A percentile compares a stretch with the other conserved stretches of the same genome.
Evolutionary conservation across 1,140 invertebrate genomes (phyloP).

Genomic region (Drosophila tropicalis): DNA sequence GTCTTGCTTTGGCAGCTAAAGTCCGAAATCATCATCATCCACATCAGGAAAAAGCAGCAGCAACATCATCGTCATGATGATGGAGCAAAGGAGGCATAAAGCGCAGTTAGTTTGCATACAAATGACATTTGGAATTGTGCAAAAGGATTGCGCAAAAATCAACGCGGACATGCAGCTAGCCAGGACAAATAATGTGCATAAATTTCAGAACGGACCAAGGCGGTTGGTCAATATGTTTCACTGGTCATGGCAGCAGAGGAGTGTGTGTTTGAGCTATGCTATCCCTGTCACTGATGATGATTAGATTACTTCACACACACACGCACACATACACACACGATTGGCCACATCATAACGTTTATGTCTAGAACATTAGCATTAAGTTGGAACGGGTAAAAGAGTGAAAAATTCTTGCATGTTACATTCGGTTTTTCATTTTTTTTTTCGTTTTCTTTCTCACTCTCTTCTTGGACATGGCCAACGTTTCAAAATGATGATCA

Average conservation of each 20-base stretch:
- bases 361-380: slow-evolving; percentile 54
- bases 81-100: slow-evolving; percentile 42
- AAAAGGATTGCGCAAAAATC: slow-evolving; percentile 73
- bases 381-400: slow-evolving; percentile 31
- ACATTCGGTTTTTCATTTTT: slow-evolving; percentile 21
- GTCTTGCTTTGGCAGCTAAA: slow-evolving; percentile 57
- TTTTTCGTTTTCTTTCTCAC: slow-evolving; percentile 40
- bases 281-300: slow-evolving; percentile 58
- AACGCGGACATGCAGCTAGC: slow-evolving; percentile 68
- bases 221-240: slow-evolving; percentile 67
- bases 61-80: slow-evolving; percentile 26
- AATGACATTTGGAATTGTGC: slow-evolving; percentile 69
- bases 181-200: slow-evolving; percentile 79
- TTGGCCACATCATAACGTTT: slow-evolving; percentile 52
- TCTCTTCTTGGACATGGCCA: slow-evolving; percentile 15
- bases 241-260: slow-evolving; percentile 14
- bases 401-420: slow-evolving; percentile 1
- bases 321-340: slow-evolving; percentile 5
- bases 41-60: background rate
- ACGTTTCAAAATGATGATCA: slow-evolving; percentile 61
- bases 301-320: slow-evolving; percentile 57
- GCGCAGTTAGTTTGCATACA: slow-evolving; percentile 73
- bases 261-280: slow-evolving; percentile 21
- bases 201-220: slow-evolving; percentile 59
- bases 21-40: slow-evolving; percentile 36